These are phyloP conservation scores for Laticauda laticaudata DNA, from an alignment of 2,113 vertebrate species.

Conservation along the genomic window DNA sequence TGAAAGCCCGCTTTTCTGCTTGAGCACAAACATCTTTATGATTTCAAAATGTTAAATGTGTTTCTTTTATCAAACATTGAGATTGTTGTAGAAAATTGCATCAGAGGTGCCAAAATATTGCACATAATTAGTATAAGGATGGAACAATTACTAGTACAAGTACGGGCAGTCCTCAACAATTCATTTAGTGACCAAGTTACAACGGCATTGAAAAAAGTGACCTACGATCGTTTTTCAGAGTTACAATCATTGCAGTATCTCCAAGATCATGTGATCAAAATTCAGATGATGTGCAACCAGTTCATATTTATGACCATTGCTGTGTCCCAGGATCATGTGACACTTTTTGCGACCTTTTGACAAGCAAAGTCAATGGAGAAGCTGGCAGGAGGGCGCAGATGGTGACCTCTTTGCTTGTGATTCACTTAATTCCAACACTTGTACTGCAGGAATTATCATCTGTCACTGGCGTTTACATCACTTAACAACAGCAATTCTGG, in stretches of 20 bases:
- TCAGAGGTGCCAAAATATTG: not conserved
- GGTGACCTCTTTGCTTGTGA: not conserved
- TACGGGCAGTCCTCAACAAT: not conserved
- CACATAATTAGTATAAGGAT: not conserved
- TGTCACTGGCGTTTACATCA: not conserved
- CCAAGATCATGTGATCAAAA: too few relatives aligned
- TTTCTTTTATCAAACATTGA: not conserved
- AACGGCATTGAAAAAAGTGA: too few relatives aligned
- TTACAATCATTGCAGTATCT: too few relatives aligned
- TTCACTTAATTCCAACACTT: not conserved
- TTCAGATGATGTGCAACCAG: too few relatives aligned
- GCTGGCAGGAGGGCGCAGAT: not conserved
- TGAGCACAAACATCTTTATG: not conserved
- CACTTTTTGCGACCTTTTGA: too few relatives aligned
- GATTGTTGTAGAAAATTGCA: not conserved
- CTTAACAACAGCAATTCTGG: not conserved
- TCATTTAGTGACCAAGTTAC: too few relatives aligned
- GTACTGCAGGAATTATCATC: not conserved
- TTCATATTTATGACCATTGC: too few relatives aligned
- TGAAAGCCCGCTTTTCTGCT: conserved; percentile 2
- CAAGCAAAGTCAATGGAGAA: not conserved
- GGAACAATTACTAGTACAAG: not conserved
- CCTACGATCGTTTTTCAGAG: too few relatives aligned
- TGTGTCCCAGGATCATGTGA: too few relatives aligned
- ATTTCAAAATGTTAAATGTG: not conserved